Conservation (phyloP, 2,797 vertebrate species). For the Ceryle rudis region DNA sequence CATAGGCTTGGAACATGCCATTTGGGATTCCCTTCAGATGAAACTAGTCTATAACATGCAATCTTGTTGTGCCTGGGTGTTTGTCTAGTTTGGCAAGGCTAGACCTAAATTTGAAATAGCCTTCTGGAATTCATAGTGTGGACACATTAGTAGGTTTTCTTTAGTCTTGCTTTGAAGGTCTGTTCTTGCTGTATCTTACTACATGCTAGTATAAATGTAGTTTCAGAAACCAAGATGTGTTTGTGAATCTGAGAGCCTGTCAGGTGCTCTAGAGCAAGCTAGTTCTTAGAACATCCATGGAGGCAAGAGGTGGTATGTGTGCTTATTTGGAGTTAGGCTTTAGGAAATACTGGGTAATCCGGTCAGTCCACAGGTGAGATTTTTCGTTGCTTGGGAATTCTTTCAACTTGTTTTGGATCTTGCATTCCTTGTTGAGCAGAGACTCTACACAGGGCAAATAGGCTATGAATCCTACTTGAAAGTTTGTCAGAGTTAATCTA, state of each 20-base stretch:
- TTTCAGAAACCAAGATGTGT: neutral
- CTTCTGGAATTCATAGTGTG: neutral
- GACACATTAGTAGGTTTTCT: rapidly evolving
- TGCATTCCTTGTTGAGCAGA: neutral
- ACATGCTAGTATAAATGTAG: neutral
- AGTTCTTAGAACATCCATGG: neutral
- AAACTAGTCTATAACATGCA: neutral
- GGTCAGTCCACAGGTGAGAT: neutral
- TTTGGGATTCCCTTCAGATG: neutral
- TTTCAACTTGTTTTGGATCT: neutral
- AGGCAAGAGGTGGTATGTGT: neutral
- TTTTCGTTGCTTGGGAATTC: neutral
- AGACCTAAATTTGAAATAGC: neutral
- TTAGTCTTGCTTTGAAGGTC: neutral
- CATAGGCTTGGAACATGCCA: neutral
- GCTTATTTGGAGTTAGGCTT: neutral
- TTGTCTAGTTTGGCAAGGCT: neutral
- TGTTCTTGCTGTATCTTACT: neutral
- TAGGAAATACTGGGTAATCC: neutral
- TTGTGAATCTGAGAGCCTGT: neutral
- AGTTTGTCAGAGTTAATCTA: neutral
- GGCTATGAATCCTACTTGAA: neutral
- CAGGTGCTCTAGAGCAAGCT: neutral
- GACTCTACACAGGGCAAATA: neutral
- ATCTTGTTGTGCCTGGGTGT: neutral